Conservation (phyloP, 1,140 invertebrate genomes). For the Musca domestica region DNA sequence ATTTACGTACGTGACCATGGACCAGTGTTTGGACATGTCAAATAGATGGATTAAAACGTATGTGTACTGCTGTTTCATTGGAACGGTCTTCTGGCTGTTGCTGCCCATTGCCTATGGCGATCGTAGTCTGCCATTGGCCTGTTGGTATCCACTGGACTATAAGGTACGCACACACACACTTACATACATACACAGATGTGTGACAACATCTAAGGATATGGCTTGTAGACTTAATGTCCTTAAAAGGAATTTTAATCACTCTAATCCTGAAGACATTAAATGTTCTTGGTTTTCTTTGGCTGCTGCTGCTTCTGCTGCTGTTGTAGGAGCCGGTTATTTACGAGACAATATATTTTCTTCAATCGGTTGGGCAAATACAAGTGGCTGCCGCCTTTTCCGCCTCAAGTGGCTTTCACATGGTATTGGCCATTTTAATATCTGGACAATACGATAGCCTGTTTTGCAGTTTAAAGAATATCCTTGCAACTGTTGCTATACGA, state of each 20-base stretch:
- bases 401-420: slow-evolving; percentile 43
- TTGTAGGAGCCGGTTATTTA: slow-evolving; percentile 43
- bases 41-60: slow-evolving; percentile 41
- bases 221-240: too few relatives aligned
- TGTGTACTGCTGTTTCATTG: slow-evolving; percentile 42
- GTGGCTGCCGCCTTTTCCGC: slow-evolving; percentile 41
- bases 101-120: slow-evolving; percentile 43
- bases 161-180: slow-evolving; percentile 29
- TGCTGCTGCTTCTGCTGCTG: neutral
- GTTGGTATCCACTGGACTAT: slow-evolving; percentile 51
- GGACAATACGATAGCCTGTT: slow-evolving; percentile 46
- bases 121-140: slow-evolving; percentile 40
- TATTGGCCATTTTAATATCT: slow-evolving; percentile 40
- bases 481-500: slow-evolving; percentile 39
- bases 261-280: too few relatives aligned
- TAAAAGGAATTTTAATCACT: too few relatives aligned
- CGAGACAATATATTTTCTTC: slow-evolving; percentile 39
- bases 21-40: slow-evolving; percentile 30
- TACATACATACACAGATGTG: neutral
- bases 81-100: slow-evolving; percentile 42
- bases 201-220: neutral
- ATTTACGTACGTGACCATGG: slow-evolving; percentile 43
- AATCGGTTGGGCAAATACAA: slow-evolving; percentile 45
- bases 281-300: too few relatives aligned
- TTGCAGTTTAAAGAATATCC: slow-evolving; percentile 47